A percentile compares a stretch with the other conserved stretches of the same genome.
These are phyloP conservation scores for Creontiades dilutus DNA, from an alignment of 2,888 invertebrate species.

Conservation along the genomic window DNA sequence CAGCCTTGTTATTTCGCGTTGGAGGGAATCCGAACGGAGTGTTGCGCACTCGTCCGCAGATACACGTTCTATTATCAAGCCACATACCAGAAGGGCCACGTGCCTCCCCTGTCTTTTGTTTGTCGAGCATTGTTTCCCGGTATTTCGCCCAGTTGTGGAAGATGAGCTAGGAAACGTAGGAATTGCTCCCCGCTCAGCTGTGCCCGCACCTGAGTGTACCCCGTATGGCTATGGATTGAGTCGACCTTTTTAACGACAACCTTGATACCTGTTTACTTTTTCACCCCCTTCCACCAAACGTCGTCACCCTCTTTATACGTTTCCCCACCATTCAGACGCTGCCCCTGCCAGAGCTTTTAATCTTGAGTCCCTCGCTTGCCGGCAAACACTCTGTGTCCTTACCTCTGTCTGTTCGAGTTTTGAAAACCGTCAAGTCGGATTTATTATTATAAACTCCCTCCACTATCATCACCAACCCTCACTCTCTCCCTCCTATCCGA, in stretches of 20 bases:
- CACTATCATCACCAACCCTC: no score
- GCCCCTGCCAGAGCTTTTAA: neutral
- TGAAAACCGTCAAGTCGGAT: neutral
- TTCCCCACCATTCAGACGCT: neutral
- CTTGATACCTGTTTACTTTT: slow-evolving; percentile 20
- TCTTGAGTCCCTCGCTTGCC: slow-evolving; percentile 8
- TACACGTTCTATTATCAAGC: neutral
- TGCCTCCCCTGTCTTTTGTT: neutral
- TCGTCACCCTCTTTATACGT: slow-evolving; percentile 24
- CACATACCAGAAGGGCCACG: neutral
- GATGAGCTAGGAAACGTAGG: neutral
- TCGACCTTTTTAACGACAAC: slow-evolving; percentile 25
- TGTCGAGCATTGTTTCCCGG: neutral
- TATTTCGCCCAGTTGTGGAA: neutral
- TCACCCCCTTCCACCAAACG: neutral
- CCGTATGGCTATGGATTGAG: neutral
- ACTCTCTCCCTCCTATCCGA: no score
- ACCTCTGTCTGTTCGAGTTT: neutral
- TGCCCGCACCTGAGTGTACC: neutral
- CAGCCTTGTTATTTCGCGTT: neutral
- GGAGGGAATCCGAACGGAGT: neutral
- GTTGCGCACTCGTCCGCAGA: neutral
- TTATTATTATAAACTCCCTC: neutral
- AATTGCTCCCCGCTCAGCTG: neutral
- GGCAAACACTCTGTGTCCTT: slow-evolving; percentile 1